These are phyloP conservation scores for Spinus pinus DNA, from an alignment of 2,797 vertebrate genomes.

Conservation along the genomic window DNA sequence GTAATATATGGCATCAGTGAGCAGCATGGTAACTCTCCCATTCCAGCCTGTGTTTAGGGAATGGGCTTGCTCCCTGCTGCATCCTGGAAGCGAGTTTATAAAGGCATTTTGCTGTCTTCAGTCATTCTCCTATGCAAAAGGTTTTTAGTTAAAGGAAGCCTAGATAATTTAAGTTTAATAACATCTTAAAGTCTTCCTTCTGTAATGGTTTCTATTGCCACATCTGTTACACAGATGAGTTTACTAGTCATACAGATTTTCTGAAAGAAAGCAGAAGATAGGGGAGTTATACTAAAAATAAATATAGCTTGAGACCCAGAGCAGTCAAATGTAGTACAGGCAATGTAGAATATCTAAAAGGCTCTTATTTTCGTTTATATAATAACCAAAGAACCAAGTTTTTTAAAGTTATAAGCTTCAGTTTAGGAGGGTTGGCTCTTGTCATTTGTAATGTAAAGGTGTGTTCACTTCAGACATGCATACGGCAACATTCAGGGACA, in stretches of 20 bases:
- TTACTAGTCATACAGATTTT: accelerated
- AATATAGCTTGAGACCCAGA: not conserved
- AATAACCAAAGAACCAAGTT: not conserved
- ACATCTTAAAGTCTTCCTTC: not conserved
- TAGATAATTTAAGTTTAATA: not conserved
- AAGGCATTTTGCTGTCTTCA: not conserved
- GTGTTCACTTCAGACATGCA: accelerated
- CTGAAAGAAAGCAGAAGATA: not conserved
- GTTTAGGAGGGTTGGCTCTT: not conserved
- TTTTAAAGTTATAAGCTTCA: not conserved
- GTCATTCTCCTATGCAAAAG: not conserved
- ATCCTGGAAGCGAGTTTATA: not conserved
- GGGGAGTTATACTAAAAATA: not conserved
- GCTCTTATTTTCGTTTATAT: not conserved
- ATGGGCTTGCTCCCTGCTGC: not conserved
- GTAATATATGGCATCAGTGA: not conserved
- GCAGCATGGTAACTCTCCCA: not conserved
- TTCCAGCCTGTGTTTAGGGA: not conserved
- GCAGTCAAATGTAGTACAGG: not conserved
- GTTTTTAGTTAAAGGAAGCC: not conserved
- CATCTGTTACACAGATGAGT: not conserved
- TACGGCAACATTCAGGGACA: not conserved
- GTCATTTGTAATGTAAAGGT: not conserved
- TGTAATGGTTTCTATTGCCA: not conserved
- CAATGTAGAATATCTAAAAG: not conserved